Evolutionary conservation across 2,113 vertebrate genomes (phyloP).

Genomic region (Sylvietta virens): DNA sequence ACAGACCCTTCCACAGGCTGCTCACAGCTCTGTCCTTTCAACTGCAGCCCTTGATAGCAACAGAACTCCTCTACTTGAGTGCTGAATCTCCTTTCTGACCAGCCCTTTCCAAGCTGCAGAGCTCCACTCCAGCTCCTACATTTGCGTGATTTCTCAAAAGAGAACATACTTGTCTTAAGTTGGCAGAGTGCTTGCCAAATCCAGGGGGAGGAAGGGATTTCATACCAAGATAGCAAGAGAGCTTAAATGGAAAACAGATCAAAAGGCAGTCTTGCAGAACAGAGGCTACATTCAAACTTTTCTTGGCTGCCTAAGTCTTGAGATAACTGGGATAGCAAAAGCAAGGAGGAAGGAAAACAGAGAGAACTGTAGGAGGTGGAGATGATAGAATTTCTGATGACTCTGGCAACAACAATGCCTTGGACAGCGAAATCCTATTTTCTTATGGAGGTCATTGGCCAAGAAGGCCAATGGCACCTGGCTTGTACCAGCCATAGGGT

Average conservation of each 20-base stretch:
- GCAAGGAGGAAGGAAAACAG: neutral
- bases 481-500: neutral
- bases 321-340: conserved; percentile 25
- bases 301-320: neutral
- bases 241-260: conserved; percentile 20
- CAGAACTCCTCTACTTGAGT: neutral
- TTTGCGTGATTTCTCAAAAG: neutral
- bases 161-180: neutral
- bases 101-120: neutral
- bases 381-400: conserved; percentile 21
- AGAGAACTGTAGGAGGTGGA: neutral
- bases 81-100: neutral
- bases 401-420: neutral
- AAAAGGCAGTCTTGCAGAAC: conserved; percentile 20
- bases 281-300: conserved; percentile 20
- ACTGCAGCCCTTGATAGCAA: neutral
- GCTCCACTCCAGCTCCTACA: neutral
- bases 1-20: neutral
- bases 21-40: neutral
- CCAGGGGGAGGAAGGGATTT: neutral
- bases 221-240: conserved; percentile 30
- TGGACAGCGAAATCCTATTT: neutral
- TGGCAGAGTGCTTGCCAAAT: conserved; percentile 15
- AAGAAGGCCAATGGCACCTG: neutral
- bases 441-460: neutral